Conservation (phyloP, 2,797 vertebrate species). For the Coregonus sp. region DNA sequence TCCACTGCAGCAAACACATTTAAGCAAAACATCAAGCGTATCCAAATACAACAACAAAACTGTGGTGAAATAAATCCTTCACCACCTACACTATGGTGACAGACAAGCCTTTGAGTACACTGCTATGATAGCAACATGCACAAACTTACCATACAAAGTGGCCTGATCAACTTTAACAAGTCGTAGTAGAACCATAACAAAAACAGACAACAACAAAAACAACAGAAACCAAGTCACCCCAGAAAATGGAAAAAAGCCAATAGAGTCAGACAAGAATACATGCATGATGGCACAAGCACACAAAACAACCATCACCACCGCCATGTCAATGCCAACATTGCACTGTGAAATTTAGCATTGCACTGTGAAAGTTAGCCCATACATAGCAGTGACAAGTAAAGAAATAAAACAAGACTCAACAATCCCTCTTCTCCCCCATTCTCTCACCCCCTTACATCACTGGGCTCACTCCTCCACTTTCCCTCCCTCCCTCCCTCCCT, state of each 20-base stretch:
- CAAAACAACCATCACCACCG: conserved; percentile 28
- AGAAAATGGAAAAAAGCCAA: conserved; percentile 47
- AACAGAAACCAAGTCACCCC: conserved; percentile 54
- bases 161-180: conserved; percentile 81
- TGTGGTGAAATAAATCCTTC: too few species aligned
- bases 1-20: neutral
- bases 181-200: conserved; percentile 74
- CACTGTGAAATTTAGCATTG: too few species aligned
- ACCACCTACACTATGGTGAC: too few species aligned
- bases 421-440: neutral
- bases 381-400: too few species aligned
- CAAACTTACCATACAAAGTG: conserved; percentile 80
- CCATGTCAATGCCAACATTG: neutral
- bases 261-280: conserved; percentile 53
- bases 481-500: too few species aligned
- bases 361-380: too few species aligned
- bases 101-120: too few species aligned
- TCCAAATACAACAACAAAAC: too few species aligned
- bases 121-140: conserved; percentile 58
- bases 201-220: conserved; percentile 5
- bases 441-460: neutral
- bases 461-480: neutral
- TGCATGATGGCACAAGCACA: conserved; percentile 57
- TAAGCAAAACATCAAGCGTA: neutral
- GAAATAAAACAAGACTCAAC: neutral